Evolutionary conservation across 2,113 vertebrate species (phyloP).

Genomic region (Dipodomys spectabilis): DNA sequence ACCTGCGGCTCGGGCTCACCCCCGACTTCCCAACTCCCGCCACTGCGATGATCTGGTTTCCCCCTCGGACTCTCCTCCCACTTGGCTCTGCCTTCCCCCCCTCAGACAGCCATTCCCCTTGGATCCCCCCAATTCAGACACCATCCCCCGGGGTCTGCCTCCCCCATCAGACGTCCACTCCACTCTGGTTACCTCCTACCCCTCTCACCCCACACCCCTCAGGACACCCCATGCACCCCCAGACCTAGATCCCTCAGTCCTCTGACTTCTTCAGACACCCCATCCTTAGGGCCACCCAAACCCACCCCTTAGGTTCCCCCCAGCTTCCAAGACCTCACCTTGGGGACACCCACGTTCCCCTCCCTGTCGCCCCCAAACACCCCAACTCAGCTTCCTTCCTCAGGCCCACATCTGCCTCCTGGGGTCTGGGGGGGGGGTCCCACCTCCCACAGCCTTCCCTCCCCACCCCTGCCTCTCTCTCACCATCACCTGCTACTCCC

Average conservation of each 20-base stretch:
- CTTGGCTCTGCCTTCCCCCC: not conserved
- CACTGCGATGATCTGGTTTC: not conserved
- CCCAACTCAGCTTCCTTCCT: not conserved
- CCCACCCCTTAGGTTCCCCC: not conserved
- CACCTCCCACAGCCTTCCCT: not conserved
- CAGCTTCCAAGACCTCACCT: not conserved
- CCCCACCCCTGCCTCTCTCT: not conserved
- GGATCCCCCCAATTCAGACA: not conserved
- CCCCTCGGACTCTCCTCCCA: not conserved
- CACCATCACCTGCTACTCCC: not conserved
- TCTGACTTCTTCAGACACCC: not conserved
- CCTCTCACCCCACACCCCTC: not conserved
- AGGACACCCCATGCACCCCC: slow-evolving; percentile 46
- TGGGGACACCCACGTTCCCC: not conserved
- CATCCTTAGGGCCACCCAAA: not conserved
- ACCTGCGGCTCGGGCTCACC: not conserved
- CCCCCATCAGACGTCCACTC: too few relatives aligned
- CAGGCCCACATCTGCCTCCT: not conserved
- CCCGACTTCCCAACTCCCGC: not conserved
- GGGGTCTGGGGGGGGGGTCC: not conserved
- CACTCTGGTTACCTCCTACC: not conserved
- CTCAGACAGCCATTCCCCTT: not conserved
- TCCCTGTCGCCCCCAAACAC: not conserved
- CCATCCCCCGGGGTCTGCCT: too few relatives aligned
- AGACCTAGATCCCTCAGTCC: not conserved